A percentile compares a stretch with the other conserved stretches of the same genome.
phyloP scores from a whole-genome alignment of 2,888 invertebrate species.

The Cataglyphis rosenhaueri region DNA sequence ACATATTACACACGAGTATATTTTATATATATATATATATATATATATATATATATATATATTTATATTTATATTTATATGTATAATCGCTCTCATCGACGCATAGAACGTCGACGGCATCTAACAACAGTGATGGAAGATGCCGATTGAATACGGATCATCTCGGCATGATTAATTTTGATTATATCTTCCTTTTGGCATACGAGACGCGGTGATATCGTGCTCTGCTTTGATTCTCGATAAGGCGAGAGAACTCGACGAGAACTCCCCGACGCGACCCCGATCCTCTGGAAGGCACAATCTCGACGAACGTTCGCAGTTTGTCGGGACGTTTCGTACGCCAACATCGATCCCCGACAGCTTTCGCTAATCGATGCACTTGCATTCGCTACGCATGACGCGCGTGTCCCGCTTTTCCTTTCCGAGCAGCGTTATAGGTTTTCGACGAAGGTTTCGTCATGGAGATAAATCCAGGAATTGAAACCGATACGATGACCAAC shows the following conservation, averaged over 20 bases:
- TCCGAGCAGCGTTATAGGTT: slow-evolving; percentile 32
- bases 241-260: slow-evolving; percentile 52
- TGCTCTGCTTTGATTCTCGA: slow-evolving; percentile 68
- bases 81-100: slow-evolving; percentile 62
- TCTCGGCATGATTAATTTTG: slow-evolving; percentile 66
- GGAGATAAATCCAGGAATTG: slow-evolving; percentile 4
- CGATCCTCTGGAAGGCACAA: slow-evolving; percentile 69
- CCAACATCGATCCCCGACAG: slow-evolving; percentile 54
- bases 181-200: slow-evolving; percentile 68
- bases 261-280: slow-evolving; percentile 47
- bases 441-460: slow-evolving; percentile 23
- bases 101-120: slow-evolving; percentile 61
- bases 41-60: slow-evolving; percentile 60
- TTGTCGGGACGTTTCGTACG: slow-evolving; percentile 71
- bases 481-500: not conserved
- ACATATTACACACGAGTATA: slow-evolving; percentile 59
- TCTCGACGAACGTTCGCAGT: slow-evolving; percentile 64
- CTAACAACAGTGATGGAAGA: slow-evolving; percentile 73
- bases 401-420: slow-evolving; percentile 43
- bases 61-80: slow-evolving; percentile 64
- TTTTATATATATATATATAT: slow-evolving; percentile 43
- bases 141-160: slow-evolving; percentile 60
- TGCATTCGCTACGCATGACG: slow-evolving; percentile 45
- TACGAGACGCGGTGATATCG: slow-evolving; percentile 67
- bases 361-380: slow-evolving; percentile 51